Base-by-base conservation (phyloP, 2,888 invertebrate species). In the Dryomyza anilis region DNA sequence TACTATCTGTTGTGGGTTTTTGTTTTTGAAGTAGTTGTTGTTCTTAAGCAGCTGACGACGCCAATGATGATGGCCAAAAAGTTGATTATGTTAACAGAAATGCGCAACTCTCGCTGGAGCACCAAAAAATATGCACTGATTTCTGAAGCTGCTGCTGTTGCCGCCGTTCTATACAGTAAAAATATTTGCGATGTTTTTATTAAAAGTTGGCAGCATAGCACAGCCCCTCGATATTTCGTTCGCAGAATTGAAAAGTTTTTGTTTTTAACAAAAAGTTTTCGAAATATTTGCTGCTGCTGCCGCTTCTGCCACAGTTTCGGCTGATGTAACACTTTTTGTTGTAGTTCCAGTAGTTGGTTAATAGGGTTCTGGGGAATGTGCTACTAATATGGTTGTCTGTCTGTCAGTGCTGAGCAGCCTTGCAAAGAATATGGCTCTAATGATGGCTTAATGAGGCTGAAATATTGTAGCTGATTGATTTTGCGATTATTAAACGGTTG, bases 391-490 rank as follows among this genome's bases (percentile, higher is more conserved):
- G 14, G 3, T 39, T n/a, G 12, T 39, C 39, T 39, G 12, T n/a
- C n/a, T 39, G 14, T 39, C 39, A 3, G 16, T 16, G 46, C 19
- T 46, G n/a, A n/a, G n/a, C n/a, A n/a, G n/a, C n/a, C n/a, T n/a
- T 48, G 48, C 23, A 56, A 39, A 56, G 30, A 48, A 59, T 59
- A 48, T 21, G 30, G 21, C 23, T 33, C 56, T 55, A 63, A 63
- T 63, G 43, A 63, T 45, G 62, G 45, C 55, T 16, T 55, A 63
- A 63, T 63, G 52, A 55, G 43, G 55, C 55, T 45, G 62, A 55
- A 55, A 30, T 63, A 55, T 63, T 63, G 55, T 27, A 53, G 39
- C 19, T 63, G 62, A 63, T 63, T 63, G 62, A 55, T 63, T 63
- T 46, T 61, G 25, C 52, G 50, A 61, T 53, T 59, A 59, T 48